A percentile compares a stretch with the other conserved stretches of the same genome.
phyloP scores from a whole-genome alignment of 2,888 invertebrate species.

The Ypsolopha sequella region DNA sequence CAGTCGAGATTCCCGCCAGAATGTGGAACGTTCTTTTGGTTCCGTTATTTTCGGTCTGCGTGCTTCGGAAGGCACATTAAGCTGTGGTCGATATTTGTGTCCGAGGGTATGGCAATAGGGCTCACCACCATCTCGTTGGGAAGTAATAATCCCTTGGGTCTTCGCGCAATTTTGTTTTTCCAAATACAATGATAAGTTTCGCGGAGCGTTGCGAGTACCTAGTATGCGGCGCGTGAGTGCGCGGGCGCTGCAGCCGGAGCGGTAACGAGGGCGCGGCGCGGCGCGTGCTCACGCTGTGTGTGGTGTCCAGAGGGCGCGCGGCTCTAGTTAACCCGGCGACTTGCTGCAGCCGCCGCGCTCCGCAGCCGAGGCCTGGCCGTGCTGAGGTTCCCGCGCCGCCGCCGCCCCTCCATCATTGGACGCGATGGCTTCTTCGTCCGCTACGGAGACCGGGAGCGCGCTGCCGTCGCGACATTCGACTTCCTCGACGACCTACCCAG shows the following conservation, averaged over 20 bases:
- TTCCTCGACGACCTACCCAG: slow-evolving; percentile 76
- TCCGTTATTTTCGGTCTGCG: no score
- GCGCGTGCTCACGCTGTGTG: slow-evolving; percentile 38
- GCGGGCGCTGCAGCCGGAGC: not conserved
- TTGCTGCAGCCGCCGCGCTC: slow-evolving; percentile 72
- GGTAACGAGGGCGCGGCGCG: slow-evolving; percentile 3
- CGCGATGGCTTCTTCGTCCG: slow-evolving; percentile 83
- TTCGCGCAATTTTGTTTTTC: no score
- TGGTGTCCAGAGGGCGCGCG: slow-evolving; percentile 39
- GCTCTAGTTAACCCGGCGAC: slow-evolving; percentile 30
- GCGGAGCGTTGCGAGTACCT: not conserved
- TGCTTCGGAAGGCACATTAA: no score
- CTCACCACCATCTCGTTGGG: no score
- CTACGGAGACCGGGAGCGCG: slow-evolving; percentile 81
- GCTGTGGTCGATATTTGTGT: no score
- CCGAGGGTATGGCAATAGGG: no score
- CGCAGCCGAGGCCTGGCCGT: slow-evolving; percentile 69
- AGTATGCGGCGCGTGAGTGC: not conserved
- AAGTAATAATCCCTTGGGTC: no score
- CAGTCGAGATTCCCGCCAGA: no score
- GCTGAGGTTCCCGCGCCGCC: slow-evolving; percentile 58
- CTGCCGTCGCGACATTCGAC: slow-evolving; percentile 84
- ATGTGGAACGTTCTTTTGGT: no score
- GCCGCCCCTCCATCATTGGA: slow-evolving; percentile 80
- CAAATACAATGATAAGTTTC: not conserved